Conservation (phyloP, 2,888 invertebrate genomes). For the Lathronympha strigana region DNA sequence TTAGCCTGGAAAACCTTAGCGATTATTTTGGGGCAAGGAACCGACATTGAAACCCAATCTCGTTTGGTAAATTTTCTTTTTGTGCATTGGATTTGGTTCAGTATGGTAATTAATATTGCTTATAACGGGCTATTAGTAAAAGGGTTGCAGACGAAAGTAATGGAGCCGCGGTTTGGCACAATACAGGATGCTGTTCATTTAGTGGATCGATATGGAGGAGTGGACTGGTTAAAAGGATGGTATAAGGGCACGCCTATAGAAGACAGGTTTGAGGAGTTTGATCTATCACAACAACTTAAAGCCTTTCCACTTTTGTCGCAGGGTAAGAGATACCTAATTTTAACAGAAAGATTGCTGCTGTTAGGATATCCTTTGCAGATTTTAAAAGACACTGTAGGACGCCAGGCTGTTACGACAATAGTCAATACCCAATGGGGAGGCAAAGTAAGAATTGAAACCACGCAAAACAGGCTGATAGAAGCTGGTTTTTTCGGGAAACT, state of each 20-base stretch:
- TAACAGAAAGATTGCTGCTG: conserved; percentile 48
- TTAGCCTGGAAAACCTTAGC: neutral
- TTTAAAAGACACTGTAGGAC: conserved; percentile 51
- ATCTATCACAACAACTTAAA: conserved; percentile 44
- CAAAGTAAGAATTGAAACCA: conserved; percentile 48
- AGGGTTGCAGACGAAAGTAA: neutral
- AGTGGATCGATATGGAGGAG: conserved; percentile 58
- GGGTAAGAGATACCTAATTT: conserved; percentile 58
- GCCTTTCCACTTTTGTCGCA: conserved; percentile 49
- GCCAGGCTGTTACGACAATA: conserved; percentile 50
- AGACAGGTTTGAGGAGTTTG: conserved; percentile 47
- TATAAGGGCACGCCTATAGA: conserved; percentile 53
- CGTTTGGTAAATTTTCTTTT: neutral
- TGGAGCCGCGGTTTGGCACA: conserved; percentile 56
- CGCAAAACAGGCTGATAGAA: conserved; percentile 54
- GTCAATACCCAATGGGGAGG: conserved; percentile 67
- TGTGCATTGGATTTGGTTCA: neutral
- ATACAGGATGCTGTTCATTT: conserved; percentile 54
- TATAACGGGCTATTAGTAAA: neutral
- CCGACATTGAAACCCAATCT: neutral
- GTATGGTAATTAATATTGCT: neutral
- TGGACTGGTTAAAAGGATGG: conserved; percentile 48
- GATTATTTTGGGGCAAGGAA: neutral
- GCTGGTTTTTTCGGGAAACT: conserved; percentile 53
- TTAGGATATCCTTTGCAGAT: conserved; percentile 52